Conservation (phyloP, 1,140 invertebrate genomes). For the Drosophila sturtevanti region DNA sequence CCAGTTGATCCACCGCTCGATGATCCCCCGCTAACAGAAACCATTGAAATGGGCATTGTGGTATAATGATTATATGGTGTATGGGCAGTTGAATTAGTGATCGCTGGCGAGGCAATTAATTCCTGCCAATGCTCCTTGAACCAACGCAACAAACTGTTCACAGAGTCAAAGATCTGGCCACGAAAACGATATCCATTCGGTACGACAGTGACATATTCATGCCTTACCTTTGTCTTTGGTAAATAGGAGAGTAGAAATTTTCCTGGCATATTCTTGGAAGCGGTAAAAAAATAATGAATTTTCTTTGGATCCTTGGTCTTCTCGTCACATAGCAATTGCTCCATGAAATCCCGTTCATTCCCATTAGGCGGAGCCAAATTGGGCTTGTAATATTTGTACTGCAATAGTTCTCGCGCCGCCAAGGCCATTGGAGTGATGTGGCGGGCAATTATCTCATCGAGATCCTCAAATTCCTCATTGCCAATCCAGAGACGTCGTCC, state of each 20-base stretch:
- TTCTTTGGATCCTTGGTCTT: slow-evolving; percentile 93
- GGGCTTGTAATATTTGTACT: slow-evolving; percentile 95
- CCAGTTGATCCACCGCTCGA: neutral
- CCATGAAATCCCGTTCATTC: slow-evolving; percentile 90
- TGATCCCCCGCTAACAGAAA: slow-evolving; percentile 10
- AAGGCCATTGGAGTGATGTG: slow-evolving; percentile 98
- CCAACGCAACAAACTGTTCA: slow-evolving; percentile 95
- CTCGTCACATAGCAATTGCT: slow-evolving; percentile 93
- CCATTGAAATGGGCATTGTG: slow-evolving; percentile 55
- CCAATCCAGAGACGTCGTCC: slow-evolving; percentile 93
- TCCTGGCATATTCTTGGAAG: slow-evolving; percentile 94
- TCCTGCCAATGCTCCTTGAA: slow-evolving; percentile 99
- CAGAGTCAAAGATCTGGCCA: slow-evolving; percentile 92
- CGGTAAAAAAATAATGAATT: slow-evolving; percentile 96
- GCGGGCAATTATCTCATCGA: slow-evolving; percentile 99
- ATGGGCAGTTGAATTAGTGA: slow-evolving; percentile 83
- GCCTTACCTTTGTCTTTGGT: slow-evolving; percentile 90
- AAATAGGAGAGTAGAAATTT: slow-evolving; percentile 98
- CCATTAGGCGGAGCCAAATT: slow-evolving; percentile 84
- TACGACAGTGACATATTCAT: slow-evolving; percentile 96
- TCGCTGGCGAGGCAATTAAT: slow-evolving; percentile 91
- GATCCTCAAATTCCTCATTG: slow-evolving; percentile 96
- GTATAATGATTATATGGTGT: slow-evolving; percentile 68
- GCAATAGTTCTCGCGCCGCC: slow-evolving; percentile 93
- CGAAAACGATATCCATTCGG: slow-evolving; percentile 97